Conservation (phyloP, 2,797 vertebrate genomes). For the Tokudaia muenninki region DNA sequence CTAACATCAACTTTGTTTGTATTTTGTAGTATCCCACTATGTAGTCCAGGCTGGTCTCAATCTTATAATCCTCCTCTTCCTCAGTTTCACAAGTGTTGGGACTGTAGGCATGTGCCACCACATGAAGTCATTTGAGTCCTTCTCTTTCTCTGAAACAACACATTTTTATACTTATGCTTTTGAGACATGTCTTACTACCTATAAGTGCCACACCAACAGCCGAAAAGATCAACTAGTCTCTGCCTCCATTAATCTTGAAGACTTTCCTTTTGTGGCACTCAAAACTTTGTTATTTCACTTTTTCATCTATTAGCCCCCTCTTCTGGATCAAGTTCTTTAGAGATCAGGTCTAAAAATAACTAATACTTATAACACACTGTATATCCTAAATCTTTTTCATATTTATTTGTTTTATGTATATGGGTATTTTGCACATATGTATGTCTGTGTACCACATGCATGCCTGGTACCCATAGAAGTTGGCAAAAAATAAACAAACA, state of each 20-base stretch:
- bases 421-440: neutral
- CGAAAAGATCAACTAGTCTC: constrained; percentile 9
- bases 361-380: constrained; percentile 39
- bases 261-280: constrained; percentile 30
- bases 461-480: no score
- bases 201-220: neutral
- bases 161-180: neutral
- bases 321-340: constrained; percentile 52
- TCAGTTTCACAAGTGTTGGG: neutral
- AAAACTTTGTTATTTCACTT: neutral
- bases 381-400: neutral
- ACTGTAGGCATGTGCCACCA: neutral
- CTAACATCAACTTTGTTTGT: neutral
- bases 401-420: neutral
- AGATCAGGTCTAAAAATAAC: constrained; percentile 13
- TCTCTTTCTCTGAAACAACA: neutral
- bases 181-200: neutral
- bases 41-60: no score
- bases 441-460: neutral
- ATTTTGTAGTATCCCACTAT: neutral
- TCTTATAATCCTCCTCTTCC: neutral
- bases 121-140: neutral
- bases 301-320: neutral
- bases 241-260: constrained; percentile 11
- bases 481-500: no score